These are phyloP conservation scores for Cynodonichthys magdalenae DNA, from an alignment of 2,797 vertebrate species.

Conservation along the genomic window DNA sequence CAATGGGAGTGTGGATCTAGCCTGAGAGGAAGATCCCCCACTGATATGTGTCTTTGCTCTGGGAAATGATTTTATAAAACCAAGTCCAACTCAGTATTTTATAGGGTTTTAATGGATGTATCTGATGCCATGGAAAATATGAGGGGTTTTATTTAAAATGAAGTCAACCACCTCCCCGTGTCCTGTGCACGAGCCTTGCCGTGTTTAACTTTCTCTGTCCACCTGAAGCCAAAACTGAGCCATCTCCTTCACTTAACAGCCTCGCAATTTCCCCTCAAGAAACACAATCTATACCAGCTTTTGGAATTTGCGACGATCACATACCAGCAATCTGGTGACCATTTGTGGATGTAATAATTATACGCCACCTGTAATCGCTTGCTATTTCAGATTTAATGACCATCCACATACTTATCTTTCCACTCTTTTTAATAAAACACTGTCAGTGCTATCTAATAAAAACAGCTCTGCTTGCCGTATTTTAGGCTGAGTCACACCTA, in stretches of 20 bases:
- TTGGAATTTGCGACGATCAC: slow-evolving; percentile 68
- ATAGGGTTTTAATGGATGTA: slow-evolving; percentile 75
- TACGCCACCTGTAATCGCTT: slow-evolving; percentile 76
- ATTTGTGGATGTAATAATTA: slow-evolving; percentile 80
- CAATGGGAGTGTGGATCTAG: slow-evolving; percentile 56
- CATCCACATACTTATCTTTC: slow-evolving; percentile 76
- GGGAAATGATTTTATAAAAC: slow-evolving; percentile 66
- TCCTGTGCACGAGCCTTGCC: slow-evolving; percentile 31
- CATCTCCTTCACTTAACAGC: slow-evolving; percentile 59
- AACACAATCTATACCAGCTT: slow-evolving; percentile 59
- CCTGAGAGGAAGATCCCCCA: slow-evolving; percentile 64
- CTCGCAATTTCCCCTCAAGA: slow-evolving; percentile 57
- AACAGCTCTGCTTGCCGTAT: slow-evolving; percentile 56
- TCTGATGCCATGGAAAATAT: slow-evolving; percentile 78
- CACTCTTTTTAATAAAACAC: slow-evolving; percentile 81
- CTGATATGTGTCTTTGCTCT: slow-evolving; percentile 52
- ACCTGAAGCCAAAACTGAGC: slow-evolving; percentile 61
- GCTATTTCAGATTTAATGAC: slow-evolving; percentile 70
- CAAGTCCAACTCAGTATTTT: slow-evolving; percentile 56
- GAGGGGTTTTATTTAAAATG: slow-evolving; percentile 73
- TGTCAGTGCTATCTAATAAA: slow-evolving; percentile 77
- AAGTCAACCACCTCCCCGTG: slow-evolving; percentile 69
- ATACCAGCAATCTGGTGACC: slow-evolving; percentile 59
- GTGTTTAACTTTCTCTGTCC: slow-evolving; percentile 56
- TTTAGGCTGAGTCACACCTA: slow-evolving; percentile 29